A percentile compares a stretch with the other conserved stretches of the same genome.
phyloP scores from a whole-genome alignment of 2,797 vertebrate species.

The Gobionotothen gibberifrons region DNA sequence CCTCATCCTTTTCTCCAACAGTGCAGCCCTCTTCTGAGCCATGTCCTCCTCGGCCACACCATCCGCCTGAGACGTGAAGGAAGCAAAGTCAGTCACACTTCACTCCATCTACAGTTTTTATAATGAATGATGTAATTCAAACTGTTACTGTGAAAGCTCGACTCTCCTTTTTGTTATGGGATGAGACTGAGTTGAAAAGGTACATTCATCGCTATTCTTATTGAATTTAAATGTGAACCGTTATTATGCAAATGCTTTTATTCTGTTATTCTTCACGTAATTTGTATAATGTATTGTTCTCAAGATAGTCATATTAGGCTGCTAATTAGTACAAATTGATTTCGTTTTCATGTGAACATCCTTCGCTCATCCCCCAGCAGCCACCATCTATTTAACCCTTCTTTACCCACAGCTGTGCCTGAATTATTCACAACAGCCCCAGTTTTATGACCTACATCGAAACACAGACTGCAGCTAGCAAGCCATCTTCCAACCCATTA shows the following conservation, averaged over 20 bases:
- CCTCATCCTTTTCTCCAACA: conserved; percentile 94
- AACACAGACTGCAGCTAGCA: conserved; percentile 58
- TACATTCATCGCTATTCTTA: too few species aligned
- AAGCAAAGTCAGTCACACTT: conserved; percentile 16
- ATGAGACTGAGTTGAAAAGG: not conserved
- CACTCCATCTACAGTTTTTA: not conserved
- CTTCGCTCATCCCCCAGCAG: conserved; percentile 16
- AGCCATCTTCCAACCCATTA: conserved; percentile 39
- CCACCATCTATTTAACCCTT: conserved; percentile 44
- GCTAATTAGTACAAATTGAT: conserved; percentile 13
- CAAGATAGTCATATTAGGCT: not conserved
- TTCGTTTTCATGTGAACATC: conserved; percentile 42
- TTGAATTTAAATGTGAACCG: too few species aligned
- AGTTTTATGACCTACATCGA: conserved; percentile 84
- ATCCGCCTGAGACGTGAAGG: conserved; percentile 86
- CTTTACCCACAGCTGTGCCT: conserved; percentile 66
- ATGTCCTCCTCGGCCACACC: conserved; percentile 94
- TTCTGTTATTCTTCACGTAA: too few species aligned
- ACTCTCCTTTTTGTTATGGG: conserved; percentile 2
- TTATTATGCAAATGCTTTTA: too few species aligned
- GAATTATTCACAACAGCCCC: conserved; percentile 84
- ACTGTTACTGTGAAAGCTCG: conserved; percentile 14
- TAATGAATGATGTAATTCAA: conserved; percentile 1
- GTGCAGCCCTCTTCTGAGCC: conserved; percentile 93
- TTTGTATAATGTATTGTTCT: not conserved